phyloP scores from a whole-genome alignment of 2,888 invertebrate genomes.

The Frankliniella fusca region DNA sequence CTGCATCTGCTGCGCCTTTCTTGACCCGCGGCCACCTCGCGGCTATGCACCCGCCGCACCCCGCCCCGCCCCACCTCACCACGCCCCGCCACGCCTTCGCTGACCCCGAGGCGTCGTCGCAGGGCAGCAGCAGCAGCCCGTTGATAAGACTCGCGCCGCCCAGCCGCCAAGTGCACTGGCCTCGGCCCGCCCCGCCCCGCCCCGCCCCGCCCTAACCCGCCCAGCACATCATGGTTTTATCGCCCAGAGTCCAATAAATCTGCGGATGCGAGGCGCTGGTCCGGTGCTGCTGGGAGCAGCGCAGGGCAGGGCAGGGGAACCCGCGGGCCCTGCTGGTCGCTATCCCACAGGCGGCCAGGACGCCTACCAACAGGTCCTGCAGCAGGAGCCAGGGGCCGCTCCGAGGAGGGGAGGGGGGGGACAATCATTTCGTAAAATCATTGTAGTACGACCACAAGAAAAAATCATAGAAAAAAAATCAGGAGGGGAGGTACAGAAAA shows the following conservation, averaged over 20 bases:
- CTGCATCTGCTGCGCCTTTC: no score
- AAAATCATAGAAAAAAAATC: no score
- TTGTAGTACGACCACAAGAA: no score
- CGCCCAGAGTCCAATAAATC: slow-evolving; percentile 25
- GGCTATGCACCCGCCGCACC: not conserved
- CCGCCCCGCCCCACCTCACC: not conserved
- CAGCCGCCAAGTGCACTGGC: not conserved
- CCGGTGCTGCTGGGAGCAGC: not conserved
- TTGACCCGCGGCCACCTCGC: no score
- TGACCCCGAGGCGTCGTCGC: not conserved
- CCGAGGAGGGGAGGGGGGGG: no score
- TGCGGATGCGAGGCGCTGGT: not conserved
- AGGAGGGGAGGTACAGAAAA: no score
- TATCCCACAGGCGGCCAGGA: no score
- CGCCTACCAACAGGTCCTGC: no score
- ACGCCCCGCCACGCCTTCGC: not conserved
- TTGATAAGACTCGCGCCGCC: not conserved
- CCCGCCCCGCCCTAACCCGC: not conserved
- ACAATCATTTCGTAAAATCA: no score
- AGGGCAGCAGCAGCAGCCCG: not conserved
- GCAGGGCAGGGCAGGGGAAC: not conserved
- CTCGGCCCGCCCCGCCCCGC: not conserved
- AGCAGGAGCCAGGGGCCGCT: no score
- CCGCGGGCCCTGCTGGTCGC: not conserved
- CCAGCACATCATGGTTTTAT: slow-evolving; percentile 1